Evolutionary conservation across 2,888 invertebrate species (phyloP), one percentile per base, ranked within the genome.

Genomic region (Chloromyia formosa): DNA sequence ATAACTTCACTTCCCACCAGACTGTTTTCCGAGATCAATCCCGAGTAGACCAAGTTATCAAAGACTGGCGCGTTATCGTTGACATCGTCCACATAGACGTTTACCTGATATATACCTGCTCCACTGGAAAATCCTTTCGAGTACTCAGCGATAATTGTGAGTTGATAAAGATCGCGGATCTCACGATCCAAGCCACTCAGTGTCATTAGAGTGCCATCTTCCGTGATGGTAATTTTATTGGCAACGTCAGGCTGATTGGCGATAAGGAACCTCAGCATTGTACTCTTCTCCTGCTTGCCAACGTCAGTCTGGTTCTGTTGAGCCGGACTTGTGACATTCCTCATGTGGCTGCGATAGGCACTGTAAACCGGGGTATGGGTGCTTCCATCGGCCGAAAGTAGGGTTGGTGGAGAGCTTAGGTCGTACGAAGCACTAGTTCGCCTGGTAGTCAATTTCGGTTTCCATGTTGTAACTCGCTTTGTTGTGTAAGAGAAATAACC

Each of bases 51-150:
- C 0, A 88, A 82, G 12, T 89, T 85, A 78, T 92, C 91, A 82
- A 97, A 96, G 75, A 89, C 84, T 0, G 97, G 96, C 2, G 94
- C 89, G 81, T 95, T 95, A 81, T 95, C 95, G 81, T 96, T 95
- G 77, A 93, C 93, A 81, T 96, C 95, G 76, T 93, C 93, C 0
- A 95, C 94, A 73, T 90, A 87, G 40, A 95, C 88, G 12, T 90
- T 91, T 0, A 94, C 92, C 88, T 93, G 94, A 81, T 93, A 94
- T 74, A 93, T 91, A 1, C 92, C 93, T 66, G 91, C 91, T 7
- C 90, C 91, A 77, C 90, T 90, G 74, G 90, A 88, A 76, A 89
- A 83, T 7, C 93, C 93, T 81, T 92, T 90, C 22, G 87, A 89
- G 79, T 91, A 92, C 83, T 94, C 94, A 10, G 92, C 93, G 56